Conservation (phyloP, 2,888 invertebrate species). For the Parochlus steinenii region DNA sequence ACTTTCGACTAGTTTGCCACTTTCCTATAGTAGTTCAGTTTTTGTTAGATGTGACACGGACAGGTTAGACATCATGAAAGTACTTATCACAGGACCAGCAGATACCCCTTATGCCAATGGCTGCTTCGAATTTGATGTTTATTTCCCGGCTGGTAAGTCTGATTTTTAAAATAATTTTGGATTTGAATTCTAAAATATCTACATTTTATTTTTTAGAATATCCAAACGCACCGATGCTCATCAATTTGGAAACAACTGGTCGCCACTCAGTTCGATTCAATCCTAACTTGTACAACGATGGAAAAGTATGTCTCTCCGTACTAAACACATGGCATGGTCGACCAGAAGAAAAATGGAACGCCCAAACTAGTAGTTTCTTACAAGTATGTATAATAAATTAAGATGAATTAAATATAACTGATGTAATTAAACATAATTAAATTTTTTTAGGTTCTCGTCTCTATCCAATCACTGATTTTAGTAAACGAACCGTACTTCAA, state of each 20-base stretch:
- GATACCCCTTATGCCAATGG: conserved; percentile 88
- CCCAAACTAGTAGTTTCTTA: conserved; percentile 85
- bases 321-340: conserved; percentile 94
- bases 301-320: conserved; percentile 87
- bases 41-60: conserved; percentile 92
- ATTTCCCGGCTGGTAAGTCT: conserved; percentile 76
- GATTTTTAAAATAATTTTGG: too few species aligned
- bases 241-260: conserved; percentile 80
- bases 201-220: too few species aligned
- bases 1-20: conserved; percentile 76
- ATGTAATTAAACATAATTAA: conserved; percentile 3
- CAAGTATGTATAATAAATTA: conserved; percentile 42
- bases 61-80: conserved; percentile 90
- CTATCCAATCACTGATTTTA: conserved; percentile 81
- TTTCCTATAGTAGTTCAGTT: conserved; percentile 84
- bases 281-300: conserved; percentile 88
- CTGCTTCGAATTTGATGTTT: conserved; percentile 81
- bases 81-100: conserved; percentile 79
- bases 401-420: conserved; percentile 5
- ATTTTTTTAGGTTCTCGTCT: conserved; percentile 57
- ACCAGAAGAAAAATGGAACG: conserved; percentile 95
- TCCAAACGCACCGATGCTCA: conserved; percentile 73
- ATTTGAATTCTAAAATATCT: too few species aligned
- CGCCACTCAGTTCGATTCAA: conserved; percentile 80
- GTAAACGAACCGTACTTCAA: conserved; percentile 91